phyloP scores from a whole-genome alignment of 2,113 vertebrate species.

The Amphiprion percula region DNA sequence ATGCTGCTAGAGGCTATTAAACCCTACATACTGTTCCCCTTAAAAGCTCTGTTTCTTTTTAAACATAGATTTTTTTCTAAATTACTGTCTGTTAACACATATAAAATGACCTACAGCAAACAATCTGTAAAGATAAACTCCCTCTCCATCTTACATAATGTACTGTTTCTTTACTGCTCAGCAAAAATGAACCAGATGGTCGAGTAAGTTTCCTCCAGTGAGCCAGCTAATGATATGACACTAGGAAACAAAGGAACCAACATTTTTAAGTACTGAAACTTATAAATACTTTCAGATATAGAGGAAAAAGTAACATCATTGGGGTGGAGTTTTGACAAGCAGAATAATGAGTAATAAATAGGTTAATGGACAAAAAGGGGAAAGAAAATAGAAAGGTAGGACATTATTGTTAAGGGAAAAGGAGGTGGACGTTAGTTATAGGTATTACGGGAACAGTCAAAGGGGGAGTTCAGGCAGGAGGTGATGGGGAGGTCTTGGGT shows the following conservation, averaged over 20 bases:
- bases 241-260: slow-evolving; percentile 14
- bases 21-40: too few relatives aligned
- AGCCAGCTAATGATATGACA: slow-evolving; percentile 12
- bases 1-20: too few relatives aligned
- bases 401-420: background rate
- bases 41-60: too few relatives aligned
- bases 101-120: background rate
- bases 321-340: background rate
- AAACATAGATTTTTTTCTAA: too few relatives aligned
- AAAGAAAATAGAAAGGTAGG: background rate
- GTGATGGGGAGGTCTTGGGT: slow-evolving; percentile 40
- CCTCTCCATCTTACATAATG: background rate
- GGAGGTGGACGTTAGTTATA: background rate
- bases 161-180: background rate
- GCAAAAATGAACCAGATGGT: background rate
- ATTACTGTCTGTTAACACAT: background rate
- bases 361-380: background rate
- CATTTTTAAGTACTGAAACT: background rate
- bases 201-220: slow-evolving; percentile 5
- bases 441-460: background rate
- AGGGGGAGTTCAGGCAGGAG: background rate
- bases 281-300: background rate
- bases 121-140: background rate
- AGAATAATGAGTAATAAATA: background rate
- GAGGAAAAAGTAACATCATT: background rate